Base-by-base conservation (phyloP, 1,140 invertebrate species). In the Helicoverpa zea region DNA sequence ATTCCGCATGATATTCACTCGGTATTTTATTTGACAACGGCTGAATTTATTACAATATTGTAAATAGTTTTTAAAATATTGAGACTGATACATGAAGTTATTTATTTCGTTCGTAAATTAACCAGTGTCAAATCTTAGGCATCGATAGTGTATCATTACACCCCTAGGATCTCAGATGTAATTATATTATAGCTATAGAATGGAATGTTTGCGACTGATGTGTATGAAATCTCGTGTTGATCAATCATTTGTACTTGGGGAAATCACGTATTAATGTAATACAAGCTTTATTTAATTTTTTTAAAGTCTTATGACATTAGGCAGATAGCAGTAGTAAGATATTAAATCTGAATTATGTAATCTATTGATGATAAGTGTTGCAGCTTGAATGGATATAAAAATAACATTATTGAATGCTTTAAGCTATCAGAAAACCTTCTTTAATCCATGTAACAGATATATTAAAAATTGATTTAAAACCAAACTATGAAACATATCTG, bases 71-170 rank as follows among this genome's bases (percentile, higher is more conserved):
- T 90, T 90, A 91, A 92, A 91, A 89, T 91, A 81, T 91, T 92
- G 90, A 94, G 92, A 94, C 93, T 94, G 92, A 94, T 93, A 93
- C 88, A 85, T 92, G 90, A 94, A 90, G 89, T 92, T 94, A 94
- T 94, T 94, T 94, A 91, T 93, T 94, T 90, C 81, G 85, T 93
- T 91, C 89, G 83, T 91, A 90, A 91, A 91, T 91, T 89, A 91
- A 91, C 87, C 88, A 89, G 89, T 92, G 89, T 91, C 89, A 92
- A 93, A 92, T 92, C 81, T 91, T 89, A 89, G 85, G 88, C 83
- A 84, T 88, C 86, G 81, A 86, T 88, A 86, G 80, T 83, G 75
- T 85, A 83, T 74, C 75, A 68, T 86, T 68, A 82, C 79, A 81
- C 81, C 74, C 80, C 59, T 87, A 86, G 86, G 87, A 88, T 87